These are phyloP conservation scores for Plagodis pulveraria DNA, from an alignment of 2,888 invertebrate genomes.

Conservation along the genomic window DNA sequence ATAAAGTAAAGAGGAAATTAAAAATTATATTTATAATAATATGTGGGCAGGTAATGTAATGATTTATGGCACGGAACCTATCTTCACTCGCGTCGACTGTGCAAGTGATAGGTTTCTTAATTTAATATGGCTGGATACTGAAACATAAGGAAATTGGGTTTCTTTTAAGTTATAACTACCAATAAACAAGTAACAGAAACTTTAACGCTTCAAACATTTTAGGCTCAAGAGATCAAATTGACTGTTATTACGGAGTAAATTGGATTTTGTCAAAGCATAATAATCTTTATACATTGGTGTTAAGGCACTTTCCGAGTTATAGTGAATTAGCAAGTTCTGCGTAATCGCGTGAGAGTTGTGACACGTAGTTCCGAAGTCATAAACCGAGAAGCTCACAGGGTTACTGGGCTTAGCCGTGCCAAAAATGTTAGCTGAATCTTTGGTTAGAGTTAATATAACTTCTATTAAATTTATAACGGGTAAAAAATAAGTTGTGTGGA, in stretches of 20 bases:
- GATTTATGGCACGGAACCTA: too few species aligned
- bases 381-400: slow-evolving; percentile 34
- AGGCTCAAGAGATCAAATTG: slow-evolving; percentile 21
- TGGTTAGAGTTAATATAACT: slow-evolving; percentile 31
- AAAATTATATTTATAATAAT: too few species aligned
- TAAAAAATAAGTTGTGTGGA: slow-evolving; percentile 23
- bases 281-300: slow-evolving; percentile 18
- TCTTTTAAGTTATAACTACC: slow-evolving; percentile 1
- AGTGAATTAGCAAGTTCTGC: slow-evolving; percentile 30
- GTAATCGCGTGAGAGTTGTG: slow-evolving; percentile 36
- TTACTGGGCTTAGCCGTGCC: slow-evolving; percentile 29
- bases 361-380: slow-evolving; percentile 41
- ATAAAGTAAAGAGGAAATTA: too few species aligned
- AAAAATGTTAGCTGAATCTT: slow-evolving; percentile 35
- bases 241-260: slow-evolving; percentile 23
- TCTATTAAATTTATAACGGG: slow-evolving; percentile 25
- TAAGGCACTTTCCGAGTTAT: slow-evolving; percentile 29
- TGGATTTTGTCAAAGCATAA: slow-evolving; percentile 14
- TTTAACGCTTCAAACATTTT: slow-evolving; percentile 20
- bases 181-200: slow-evolving; percentile 16
- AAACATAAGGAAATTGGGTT: too few species aligned
- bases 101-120: too few species aligned
- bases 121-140: too few species aligned
- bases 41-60: too few species aligned
- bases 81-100: too few species aligned